Percentiles rank a stretch among this genome's conserved stretches.
Conservation (phyloP, 1,140 invertebrate species). For the Calephelis nemesis region DNA sequence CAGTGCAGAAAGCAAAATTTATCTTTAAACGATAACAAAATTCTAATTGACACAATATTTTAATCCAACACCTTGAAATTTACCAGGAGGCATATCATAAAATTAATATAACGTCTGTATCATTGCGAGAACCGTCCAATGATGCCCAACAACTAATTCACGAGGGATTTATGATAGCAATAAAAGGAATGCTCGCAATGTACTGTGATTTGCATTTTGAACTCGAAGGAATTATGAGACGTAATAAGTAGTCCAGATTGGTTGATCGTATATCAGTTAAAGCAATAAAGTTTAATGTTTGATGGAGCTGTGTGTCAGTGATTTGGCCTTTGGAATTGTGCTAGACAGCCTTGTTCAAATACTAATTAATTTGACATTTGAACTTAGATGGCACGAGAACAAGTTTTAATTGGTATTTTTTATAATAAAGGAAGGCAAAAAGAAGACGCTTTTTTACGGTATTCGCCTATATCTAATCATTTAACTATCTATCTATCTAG, state of each 20-base stretch:
- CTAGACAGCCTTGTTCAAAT: neutral
- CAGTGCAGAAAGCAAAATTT: too few species aligned
- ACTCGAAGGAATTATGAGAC: slow-evolving; percentile 18
- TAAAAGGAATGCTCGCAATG: slow-evolving; percentile 25
- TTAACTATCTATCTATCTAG: too few species aligned
- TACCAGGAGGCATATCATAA: slow-evolving; percentile 3
- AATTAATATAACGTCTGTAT: slow-evolving; percentile 18
- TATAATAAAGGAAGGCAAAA: too few species aligned
- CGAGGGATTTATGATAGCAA: slow-evolving; percentile 21
- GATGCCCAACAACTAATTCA: slow-evolving; percentile 14
- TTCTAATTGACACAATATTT: slow-evolving; percentile 7
- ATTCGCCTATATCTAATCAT: too few species aligned
- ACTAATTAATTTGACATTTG: too few species aligned
- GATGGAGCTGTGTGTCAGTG: neutral
- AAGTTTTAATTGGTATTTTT: too few species aligned
- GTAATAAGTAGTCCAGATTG: slow-evolving; percentile 16
- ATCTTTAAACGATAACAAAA: neutral
- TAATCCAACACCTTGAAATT: slow-evolving; percentile 9
- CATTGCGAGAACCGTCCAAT: slow-evolving; percentile 10
- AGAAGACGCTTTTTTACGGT: too few species aligned
- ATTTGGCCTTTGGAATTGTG: neutral
- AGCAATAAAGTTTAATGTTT: slow-evolving; percentile 11
- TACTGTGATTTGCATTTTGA: slow-evolving; percentile 18
- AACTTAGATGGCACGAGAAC: too few species aligned
- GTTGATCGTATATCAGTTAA: slow-evolving; percentile 9